Evolutionary conservation across 2,888 invertebrate genomes (phyloP), one percentile per base, ranked within the genome.

Genomic region (Drosophila subsilvestris): DNA sequence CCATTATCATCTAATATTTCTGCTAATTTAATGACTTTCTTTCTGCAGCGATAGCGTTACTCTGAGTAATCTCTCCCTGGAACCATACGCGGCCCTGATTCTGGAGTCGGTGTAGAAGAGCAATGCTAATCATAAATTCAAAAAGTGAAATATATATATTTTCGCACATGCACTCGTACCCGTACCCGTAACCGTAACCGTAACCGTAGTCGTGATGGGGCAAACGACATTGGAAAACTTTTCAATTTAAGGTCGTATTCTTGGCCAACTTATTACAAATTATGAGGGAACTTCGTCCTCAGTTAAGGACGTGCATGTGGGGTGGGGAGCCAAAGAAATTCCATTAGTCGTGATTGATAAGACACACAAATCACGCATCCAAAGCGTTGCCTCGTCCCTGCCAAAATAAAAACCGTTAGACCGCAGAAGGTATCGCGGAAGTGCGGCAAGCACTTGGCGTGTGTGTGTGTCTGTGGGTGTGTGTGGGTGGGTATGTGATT

Each of bases 351-450:
- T 87, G 87, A 89, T 89, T 87, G 89, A 87, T 87, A 89, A 89
- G 80, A 84, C 78, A 89, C 82, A 86, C 89, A 89, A 89, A 89
- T 89, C 89, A 89, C 89, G 85, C 77, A 75, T 80, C 84, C 87
- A 72, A 71, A 67, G 49, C 56, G 76, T 68, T 88, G 79, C 74
- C 18, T 50, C n/a, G n/a, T n/a, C n/a, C 7, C n/a, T 22, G 74
- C 43, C 43, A 43, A 63, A 62, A 37, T 42, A 50, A 47, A 49
- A 25, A 9, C 42, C 53, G 27, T 18, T 14, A 42, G 45, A 72
- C 69, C 49, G 17, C 69, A 55, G 66, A 68, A 48, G 69, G 69
- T 49, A 56, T 49, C 55, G 32, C 48, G 69, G 66, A 68, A 56
- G 37, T 68, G 69, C n/a, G 67, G 66, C 14, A 22, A 37, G n/a